These are phyloP conservation scores for Drosophila prostipennis DNA, from an alignment of 2,888 invertebrate genomes.

Conservation along the genomic window DNA sequence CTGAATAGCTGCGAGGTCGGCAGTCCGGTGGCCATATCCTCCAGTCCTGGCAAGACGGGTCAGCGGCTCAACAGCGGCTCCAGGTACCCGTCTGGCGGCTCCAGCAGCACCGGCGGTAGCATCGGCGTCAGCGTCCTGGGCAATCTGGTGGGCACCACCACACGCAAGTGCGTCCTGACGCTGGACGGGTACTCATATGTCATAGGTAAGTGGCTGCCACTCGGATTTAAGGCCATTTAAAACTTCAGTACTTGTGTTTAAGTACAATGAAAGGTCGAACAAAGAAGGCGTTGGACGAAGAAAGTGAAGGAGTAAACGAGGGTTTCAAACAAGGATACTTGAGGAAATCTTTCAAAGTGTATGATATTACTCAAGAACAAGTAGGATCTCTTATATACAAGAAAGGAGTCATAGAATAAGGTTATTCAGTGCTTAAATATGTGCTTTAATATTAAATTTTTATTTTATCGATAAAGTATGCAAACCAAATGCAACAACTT, in stretches of 20 bases:
- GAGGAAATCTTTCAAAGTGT: neutral
- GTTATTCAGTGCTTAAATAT: neutral
- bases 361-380: neutral
- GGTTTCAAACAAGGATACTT: neutral
- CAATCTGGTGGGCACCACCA: slow-evolving; percentile 85
- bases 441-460: no score
- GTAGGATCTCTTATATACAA: neutral
- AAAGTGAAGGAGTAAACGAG: neutral
- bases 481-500: no score
- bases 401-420: no score
- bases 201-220: slow-evolving; percentile 88
- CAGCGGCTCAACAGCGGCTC: slow-evolving; percentile 61
- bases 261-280: neutral
- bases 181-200: slow-evolving; percentile 94
- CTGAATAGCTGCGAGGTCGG: slow-evolving; percentile 68
- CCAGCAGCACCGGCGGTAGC: slow-evolving; percentile 81
- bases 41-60: slow-evolving; percentile 53
- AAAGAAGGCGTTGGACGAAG: neutral
- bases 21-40: slow-evolving; percentile 50
- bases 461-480: no score
- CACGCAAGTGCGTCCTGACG: slow-evolving; percentile 92
- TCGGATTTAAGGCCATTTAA: neutral
- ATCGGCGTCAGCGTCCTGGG: slow-evolving; percentile 57
- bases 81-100: slow-evolving; percentile 82
- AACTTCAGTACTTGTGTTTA: neutral